Base-by-base conservation (phyloP, 2,888 invertebrate species). In the Mythimna impura region DNA sequence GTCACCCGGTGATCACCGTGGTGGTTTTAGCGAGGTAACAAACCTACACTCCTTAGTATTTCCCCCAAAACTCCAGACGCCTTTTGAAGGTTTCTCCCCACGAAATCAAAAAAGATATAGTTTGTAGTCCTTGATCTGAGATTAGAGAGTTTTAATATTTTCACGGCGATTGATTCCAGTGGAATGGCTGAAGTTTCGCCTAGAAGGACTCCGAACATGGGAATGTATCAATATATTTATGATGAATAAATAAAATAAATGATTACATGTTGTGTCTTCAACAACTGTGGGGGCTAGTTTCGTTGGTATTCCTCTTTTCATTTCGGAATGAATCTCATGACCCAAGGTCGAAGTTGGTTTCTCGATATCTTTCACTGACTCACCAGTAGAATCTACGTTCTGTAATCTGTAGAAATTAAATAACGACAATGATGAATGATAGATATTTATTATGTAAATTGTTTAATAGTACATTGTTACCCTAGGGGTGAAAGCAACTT, bases 251-350 rank as follows among this genome's bases (percentile, higher is more conserved):
- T 58, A 50, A 72, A 54, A 50, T 4, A 55, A 30, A 43, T 66
- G 52, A 71, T 83, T 87, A 94, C 94, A 84, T 55, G 80, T 30
- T 54, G 94, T 82, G 25, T 85, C 89, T 10, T 79, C 50, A 8
- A 85, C 79, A 20, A 94, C 71, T 43, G 86, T 86, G 1, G 91
- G 91, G 1, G 93, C 84, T 10, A 93, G 70, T 76, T 88, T 88
- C 2, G 73, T 64, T 2, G 92, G 91, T 8, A 94, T 83, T 12
- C 91, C 90, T 58, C 84, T 83, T 7, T 86, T 80, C 86, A 94
- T 85, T 83, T 94, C 94, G 0, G 89, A 20, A 8, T 72, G 66
- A 75, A 94, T 94, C 73, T 89, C 73, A 22, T 85, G 22, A 30
- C 88, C 66, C n/a, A 94, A 82, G 3, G 85, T 70, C 58, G 88